Evolutionary conservation across 2,797 vertebrate species (phyloP), one percentile per base, ranked within the genome.

Genomic region (Paramormyrops hopkinsi): DNA sequence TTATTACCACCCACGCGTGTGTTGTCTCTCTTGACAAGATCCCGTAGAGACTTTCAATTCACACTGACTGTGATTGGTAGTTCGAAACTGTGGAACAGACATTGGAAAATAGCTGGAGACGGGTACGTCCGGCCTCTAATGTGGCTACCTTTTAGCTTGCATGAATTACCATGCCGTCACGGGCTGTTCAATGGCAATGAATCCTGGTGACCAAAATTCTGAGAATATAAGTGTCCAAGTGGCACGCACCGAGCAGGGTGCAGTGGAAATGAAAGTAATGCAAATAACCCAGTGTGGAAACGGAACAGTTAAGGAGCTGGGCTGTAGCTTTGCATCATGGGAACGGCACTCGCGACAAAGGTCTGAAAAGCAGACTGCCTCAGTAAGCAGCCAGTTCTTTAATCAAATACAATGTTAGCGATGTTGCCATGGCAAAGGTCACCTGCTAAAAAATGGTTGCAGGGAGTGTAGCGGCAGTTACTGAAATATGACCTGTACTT

Each of bases 1-100:
- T 84, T 44, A 90, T 90, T 85, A 90, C 33, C 86, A 44, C 88
- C 89, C 89, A 90, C 89, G 48, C 87, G 19, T 46, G 25, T 88
- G 76, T 25, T 73, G 65, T 69, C 50, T 53, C 17, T 53, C 87
- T 76, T 86, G 56, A 86, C 76, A 69, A 89, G 83, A 62, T 65
- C 87, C 56, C 88, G 12, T 51, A 73, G 82, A 62, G 82, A 86
- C 22, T 79, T 88, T 54, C 54, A 88, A 88, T 84, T 48, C 76
- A 48, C 89, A 76, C 62, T 48, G 59, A 59, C n/a, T 29, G 44
- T 62, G 88, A 88, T 88, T 54, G 62, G 53, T 87, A 65, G 25
- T 88, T 84, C 17, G 56, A 51, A 88, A 56, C 82, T 51, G 83
- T 4, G 37, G 53, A 65, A 85, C 37, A 62, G 54, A 83, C 51